Conservation (phyloP, 1,140 invertebrate species). For the Augochlora pura region DNA sequence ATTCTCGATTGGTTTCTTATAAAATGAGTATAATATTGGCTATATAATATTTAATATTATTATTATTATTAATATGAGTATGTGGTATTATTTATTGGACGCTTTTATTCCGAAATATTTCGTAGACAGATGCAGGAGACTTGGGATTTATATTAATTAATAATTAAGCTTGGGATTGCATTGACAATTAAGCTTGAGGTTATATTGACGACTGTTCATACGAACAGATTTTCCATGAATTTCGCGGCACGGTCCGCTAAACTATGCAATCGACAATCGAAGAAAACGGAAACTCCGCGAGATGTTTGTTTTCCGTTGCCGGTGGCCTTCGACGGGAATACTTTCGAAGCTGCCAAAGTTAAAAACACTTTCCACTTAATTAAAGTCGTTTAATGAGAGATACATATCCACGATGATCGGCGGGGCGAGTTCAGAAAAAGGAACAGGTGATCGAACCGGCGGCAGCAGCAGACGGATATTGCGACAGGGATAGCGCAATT, state of each 20-base stretch:
- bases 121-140: too few relatives aligned
- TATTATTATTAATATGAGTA: too few relatives aligned
- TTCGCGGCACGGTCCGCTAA: background rate
- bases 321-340: constrained; percentile 12
- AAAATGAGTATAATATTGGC: too few relatives aligned
- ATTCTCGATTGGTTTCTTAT: too few relatives aligned
- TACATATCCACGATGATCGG: constrained; percentile 21
- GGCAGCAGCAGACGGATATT: constrained; percentile 19
- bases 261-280: background rate
- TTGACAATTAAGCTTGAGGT: too few relatives aligned
- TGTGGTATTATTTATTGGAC: too few relatives aligned
- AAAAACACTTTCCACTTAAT: constrained; percentile 40
- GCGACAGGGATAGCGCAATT: constrained; percentile 11
- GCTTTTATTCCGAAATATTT: too few relatives aligned
- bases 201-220: too few relatives aligned
- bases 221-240: background rate
- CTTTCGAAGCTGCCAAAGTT: constrained; percentile 6
- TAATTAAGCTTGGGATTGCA: too few relatives aligned
- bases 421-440: constrained; percentile 28
- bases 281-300: constrained; percentile 11
- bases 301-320: background rate
- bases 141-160: too few relatives aligned
- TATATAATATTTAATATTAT: too few relatives aligned
- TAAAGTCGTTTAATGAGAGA: constrained; percentile 41
- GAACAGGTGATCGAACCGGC: constrained; percentile 41